Base-by-base conservation (phyloP, 2,797 vertebrate species). In the Huso huso region DNA sequence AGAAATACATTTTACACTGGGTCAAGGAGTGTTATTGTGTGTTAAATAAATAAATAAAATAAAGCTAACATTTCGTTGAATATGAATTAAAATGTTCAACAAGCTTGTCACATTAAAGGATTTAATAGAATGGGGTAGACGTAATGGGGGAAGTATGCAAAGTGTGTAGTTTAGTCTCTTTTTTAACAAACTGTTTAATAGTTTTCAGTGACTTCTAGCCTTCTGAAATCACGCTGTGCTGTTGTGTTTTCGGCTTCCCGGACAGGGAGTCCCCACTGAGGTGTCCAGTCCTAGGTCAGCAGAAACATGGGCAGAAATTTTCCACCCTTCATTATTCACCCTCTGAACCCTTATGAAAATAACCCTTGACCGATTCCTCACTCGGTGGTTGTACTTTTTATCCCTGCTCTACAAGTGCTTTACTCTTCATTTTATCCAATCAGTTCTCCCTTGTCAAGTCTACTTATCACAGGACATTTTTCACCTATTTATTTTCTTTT, bases 251-350 rank as follows among this genome's bases (percentile, higher is more conserved):
- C 72, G 81, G 86, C 83, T 82, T 79, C 86, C 89, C 49, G 0
- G 77, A 91, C 90, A 89, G 77, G 82, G 87, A 71, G 59, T 76
- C 72, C 90, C 89, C 82, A 85, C 89, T 89, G 93, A 81, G 91
- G 81, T 75, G 84, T 81, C 83, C 80, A 75, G 62, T 18, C 48
- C 71, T 73, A 81, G 89, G 89, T 94, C 91, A 91, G 68, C 62
- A 71, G 79, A 82, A 82, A 67, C 78, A 80, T 1, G 69, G 81
- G 78, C 69, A 71, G 80, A 74, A 65, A 74, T 65, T 75, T 77
- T 82, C 79, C 74, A 52, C 63, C 73, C 65, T 64, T 72, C 70
- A 55, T 55, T 55, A 55, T 55, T 55, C 53, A 55, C 53, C 53
- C 6, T n/a, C n/a, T 10, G 9, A 73, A 74, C 77, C 68, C 37